Percentiles rank a stretch among this genome's conserved stretches.
These are phyloP conservation scores for Ruditapes philippinarum DNA, from an alignment of 1,140 invertebrate species.

Conservation along the genomic window DNA sequence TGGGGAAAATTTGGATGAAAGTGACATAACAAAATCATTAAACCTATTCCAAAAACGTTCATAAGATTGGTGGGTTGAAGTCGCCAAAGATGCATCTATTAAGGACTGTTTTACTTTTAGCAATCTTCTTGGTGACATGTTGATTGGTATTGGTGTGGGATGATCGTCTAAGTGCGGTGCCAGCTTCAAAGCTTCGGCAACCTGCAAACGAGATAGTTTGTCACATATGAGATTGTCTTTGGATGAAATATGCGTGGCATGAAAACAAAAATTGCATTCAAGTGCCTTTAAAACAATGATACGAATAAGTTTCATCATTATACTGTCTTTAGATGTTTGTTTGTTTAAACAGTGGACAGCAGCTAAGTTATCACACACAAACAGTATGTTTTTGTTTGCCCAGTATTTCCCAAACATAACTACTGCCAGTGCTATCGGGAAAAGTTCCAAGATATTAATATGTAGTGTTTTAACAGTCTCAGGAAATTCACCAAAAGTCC, in stretches of 20 bases:
- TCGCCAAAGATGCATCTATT: background rate
- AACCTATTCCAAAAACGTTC: background rate
- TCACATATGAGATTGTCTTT: no score
- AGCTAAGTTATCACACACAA: background rate
- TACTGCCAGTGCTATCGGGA: no score
- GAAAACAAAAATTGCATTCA: slow-evolving; percentile 24
- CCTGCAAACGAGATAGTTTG: slow-evolving; percentile 26
- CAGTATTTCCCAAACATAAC: background rate
- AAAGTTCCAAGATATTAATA: slow-evolving; percentile 21
- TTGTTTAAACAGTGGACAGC: no score
- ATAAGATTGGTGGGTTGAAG: background rate
- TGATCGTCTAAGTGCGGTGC: background rate
- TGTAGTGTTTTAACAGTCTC: background rate
- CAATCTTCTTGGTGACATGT: background rate
- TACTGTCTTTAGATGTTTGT: slow-evolving; percentile 23
- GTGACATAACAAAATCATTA: background rate
- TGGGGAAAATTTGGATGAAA: background rate
- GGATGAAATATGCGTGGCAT: background rate
- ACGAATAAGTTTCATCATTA: no score
- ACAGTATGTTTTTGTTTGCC: slow-evolving; percentile 21
- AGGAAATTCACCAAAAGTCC: background rate
- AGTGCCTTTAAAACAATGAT: no score
- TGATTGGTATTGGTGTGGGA: background rate
- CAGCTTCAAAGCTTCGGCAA: background rate
- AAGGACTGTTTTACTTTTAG: background rate